Evolutionary conservation across 1,140 invertebrate genomes (phyloP).

Genomic region (Reticulitermes speratus): DNA sequence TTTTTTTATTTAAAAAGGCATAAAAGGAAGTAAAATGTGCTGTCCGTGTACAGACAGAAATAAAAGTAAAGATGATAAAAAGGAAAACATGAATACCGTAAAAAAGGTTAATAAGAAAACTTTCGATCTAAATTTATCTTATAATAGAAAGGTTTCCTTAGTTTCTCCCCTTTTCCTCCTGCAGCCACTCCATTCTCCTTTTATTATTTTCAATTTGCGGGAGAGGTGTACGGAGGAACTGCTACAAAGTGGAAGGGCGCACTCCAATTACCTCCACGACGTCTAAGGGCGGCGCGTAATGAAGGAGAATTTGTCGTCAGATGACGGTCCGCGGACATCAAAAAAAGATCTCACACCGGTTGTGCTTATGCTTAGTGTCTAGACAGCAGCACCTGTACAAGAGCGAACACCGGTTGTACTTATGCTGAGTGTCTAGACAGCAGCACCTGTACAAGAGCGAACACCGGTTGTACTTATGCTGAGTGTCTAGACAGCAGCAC

Average conservation of each 20-base stretch:
- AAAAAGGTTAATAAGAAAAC: neutral
- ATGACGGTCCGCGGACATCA: neutral
- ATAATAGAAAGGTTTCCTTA: neutral
- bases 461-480: too few relatives aligned
- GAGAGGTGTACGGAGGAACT: neutral
- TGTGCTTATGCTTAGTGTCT: too few relatives aligned
- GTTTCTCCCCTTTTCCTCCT: neutral
- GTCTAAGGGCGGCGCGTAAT: neutral
- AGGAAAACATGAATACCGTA: neutral
- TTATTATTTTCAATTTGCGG: neutral
- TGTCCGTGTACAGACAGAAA: neutral
- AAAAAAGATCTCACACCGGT: too few relatives aligned
- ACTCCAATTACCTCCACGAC: constrained; percentile 3
- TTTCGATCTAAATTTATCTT: neutral
- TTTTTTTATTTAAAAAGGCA: neutral
- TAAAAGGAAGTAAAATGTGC: neutral
- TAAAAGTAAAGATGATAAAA: neutral
- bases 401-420: too few relatives aligned
- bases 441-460: too few relatives aligned
- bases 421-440: too few relatives aligned
- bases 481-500: too few relatives aligned
- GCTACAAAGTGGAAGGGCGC: neutral
- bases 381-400: too few relatives aligned
- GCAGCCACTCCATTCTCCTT: neutral
- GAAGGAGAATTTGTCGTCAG: constrained; percentile 2